These are phyloP conservation scores for Fringilla coelebs DNA, from an alignment of 2,797 vertebrate genomes.

Conservation along the genomic window DNA sequence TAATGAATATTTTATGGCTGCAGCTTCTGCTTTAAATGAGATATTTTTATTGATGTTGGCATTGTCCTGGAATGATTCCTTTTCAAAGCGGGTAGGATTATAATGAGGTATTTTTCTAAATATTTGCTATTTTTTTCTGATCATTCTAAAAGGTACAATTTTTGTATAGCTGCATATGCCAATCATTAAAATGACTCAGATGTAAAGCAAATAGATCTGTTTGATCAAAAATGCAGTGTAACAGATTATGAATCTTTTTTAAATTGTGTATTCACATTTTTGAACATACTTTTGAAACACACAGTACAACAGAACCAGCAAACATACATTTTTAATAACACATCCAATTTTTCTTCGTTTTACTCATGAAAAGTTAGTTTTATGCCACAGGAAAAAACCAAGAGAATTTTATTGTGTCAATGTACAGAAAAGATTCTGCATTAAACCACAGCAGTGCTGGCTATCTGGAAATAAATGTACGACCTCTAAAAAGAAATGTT, in stretches of 20 bases:
- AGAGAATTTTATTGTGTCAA: not conserved
- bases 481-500: not conserved
- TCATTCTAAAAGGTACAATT: not conserved
- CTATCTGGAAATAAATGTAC: not conserved
- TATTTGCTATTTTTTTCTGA: not conserved
- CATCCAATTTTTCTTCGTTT: not conserved
- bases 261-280: not conserved
- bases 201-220: not conserved
- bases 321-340: not conserved
- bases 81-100: not conserved
- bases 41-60: not conserved
- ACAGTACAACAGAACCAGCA: not conserved
- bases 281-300: not conserved
- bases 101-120: constrained; percentile 14
- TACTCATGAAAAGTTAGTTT: not conserved
- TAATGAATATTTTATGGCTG: constrained; percentile 5
- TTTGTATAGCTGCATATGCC: not conserved
- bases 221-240: not conserved
- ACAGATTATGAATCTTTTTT: not conserved
- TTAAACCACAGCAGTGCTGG: not conserved
- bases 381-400: not conserved
- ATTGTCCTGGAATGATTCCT: not conserved
- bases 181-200: not conserved
- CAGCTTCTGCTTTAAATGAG: constrained; percentile 3
- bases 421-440: not conserved